phyloP scores from a whole-genome alignment of 2,113 vertebrate genomes.

The Rhineura floridana region DNA sequence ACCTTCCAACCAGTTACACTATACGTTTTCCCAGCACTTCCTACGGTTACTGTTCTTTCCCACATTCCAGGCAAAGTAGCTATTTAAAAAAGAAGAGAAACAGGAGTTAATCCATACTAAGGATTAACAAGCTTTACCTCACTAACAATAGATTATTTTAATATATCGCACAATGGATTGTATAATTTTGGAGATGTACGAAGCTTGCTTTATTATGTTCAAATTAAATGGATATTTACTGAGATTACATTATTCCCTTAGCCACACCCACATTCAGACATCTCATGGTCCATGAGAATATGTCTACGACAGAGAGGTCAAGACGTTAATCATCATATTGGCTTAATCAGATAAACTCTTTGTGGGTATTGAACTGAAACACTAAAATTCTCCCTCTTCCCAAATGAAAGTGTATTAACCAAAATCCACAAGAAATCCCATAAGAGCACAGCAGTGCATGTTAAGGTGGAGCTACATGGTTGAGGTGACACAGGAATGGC shows the following conservation, averaged over 20 bases:
- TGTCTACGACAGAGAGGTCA: background rate
- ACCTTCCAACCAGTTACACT: slow-evolving; percentile 99
- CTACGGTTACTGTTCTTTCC: slow-evolving; percentile 93
- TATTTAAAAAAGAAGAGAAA: slow-evolving; percentile 54
- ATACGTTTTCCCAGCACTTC: slow-evolving; percentile 95
- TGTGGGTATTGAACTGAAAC: background rate
- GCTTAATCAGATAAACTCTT: background rate
- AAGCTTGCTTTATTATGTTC: background rate
- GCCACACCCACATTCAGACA: background rate
- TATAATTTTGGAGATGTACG: background rate
- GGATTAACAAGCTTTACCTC: background rate
- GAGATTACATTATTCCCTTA: background rate
- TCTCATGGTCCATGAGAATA: background rate
- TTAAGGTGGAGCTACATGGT: background rate
- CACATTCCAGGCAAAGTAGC: slow-evolving; percentile 96
- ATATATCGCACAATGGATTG: background rate
- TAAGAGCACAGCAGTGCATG: background rate
- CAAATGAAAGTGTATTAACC: background rate
- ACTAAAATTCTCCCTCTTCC: background rate
- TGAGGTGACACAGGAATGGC: background rate
- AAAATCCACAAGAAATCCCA: background rate
- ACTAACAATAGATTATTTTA: slow-evolving; percentile 13
- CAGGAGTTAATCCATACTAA: background rate
- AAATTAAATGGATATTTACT: background rate
- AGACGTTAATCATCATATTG: background rate